Evolutionary conservation across 2,113 vertebrate genomes (phyloP).

Genomic region (Poeciliopsis occidentalis): DNA sequence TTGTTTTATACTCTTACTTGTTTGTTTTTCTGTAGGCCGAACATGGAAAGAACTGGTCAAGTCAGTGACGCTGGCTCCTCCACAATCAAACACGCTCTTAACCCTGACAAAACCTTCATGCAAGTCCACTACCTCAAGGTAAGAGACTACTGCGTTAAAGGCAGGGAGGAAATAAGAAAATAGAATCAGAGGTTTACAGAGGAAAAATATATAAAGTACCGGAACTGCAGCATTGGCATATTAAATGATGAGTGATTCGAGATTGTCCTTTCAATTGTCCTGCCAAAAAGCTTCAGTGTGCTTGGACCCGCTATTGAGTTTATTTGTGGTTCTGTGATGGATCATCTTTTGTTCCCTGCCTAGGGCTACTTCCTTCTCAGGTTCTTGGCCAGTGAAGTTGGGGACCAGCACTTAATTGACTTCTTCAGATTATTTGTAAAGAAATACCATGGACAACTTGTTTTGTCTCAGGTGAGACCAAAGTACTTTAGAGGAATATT

Average conservation of each 20-base stretch:
- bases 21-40: slow-evolving; percentile 82
- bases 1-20: slow-evolving; percentile 11
- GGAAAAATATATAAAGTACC: not conserved
- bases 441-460: slow-evolving; percentile 89
- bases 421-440: slow-evolving; percentile 89
- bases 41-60: slow-evolving; percentile 89
- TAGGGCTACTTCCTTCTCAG: slow-evolving; percentile 95
- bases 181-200: not conserved
- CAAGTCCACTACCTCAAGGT: slow-evolving; percentile 98
- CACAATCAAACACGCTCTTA: slow-evolving; percentile 90
- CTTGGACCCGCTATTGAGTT: not conserved
- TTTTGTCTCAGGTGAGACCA: slow-evolving; percentile 90
- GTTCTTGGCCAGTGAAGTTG: slow-evolving; percentile 83
- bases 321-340: not conserved
- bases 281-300: not conserved
- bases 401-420: slow-evolving; percentile 83
- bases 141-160: slow-evolving; percentile 34
- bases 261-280: not conserved
- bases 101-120: slow-evolving; percentile 93
- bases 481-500: slow-evolving; percentile 2
- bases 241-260: slow-evolving; percentile 3
- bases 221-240: not conserved
- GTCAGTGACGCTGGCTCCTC: slow-evolving; percentile 88
- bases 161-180: not conserved
- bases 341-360: slow-evolving; percentile 30